Evolutionary conservation across 1,140 invertebrate species (phyloP).

Genomic region (Monochamus saltuarius): DNA sequence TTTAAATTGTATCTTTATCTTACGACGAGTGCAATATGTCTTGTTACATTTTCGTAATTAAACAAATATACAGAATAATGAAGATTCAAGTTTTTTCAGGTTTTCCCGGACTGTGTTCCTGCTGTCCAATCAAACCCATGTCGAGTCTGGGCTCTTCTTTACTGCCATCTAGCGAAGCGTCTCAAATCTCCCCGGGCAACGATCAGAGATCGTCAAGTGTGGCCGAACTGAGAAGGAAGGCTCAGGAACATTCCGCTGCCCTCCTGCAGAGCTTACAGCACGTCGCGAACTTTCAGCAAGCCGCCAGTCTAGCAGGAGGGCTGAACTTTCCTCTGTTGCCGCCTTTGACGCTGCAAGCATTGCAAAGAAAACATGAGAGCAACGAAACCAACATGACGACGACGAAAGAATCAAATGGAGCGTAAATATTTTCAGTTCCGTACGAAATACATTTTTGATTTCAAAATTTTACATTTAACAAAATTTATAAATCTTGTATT

Average conservation of each 20-base stretch:
- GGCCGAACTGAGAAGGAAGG: slow-evolving; percentile 82
- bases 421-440: no score
- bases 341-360: slow-evolving; percentile 53
- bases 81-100: slow-evolving; percentile 50
- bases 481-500: no score
- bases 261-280: slow-evolving; percentile 71
- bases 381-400: slow-evolving; percentile 13
- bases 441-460: no score
- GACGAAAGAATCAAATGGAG: not conserved
- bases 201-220: slow-evolving; percentile 76
- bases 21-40: no score
- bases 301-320: slow-evolving; percentile 58
- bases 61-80: not conserved
- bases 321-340: slow-evolving; percentile 57
- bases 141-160: slow-evolving; percentile 36
- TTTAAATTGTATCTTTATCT: no score
- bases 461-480: no score
- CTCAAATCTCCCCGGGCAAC: slow-evolving; percentile 45
- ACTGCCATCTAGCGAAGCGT: slow-evolving; percentile 36
- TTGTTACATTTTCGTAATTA: no score
- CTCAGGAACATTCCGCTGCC: slow-evolving; percentile 87
- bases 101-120: slow-evolving; percentile 73
- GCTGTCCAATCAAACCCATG: slow-evolving; percentile 69
- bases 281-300: slow-evolving; percentile 55
- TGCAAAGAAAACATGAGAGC: slow-evolving; percentile 45